Evolutionary conservation across 2,797 vertebrate genomes (phyloP).

Genomic region (Tapera naevia): DNA sequence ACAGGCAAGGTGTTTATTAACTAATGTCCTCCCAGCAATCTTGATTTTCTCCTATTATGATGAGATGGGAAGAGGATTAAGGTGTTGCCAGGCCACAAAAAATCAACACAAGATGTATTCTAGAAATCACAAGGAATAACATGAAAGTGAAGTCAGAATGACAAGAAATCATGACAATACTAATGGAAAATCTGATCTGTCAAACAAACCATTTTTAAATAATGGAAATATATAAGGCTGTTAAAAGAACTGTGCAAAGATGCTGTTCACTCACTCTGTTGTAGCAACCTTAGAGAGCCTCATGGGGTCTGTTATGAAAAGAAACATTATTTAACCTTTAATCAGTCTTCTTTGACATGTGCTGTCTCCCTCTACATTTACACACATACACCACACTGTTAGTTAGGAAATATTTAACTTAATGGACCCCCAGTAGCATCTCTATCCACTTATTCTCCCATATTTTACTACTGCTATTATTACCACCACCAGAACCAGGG

Average conservation of each 20-base stretch:
- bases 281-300: not conserved
- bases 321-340: slow-evolving; percentile 6
- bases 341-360: not conserved
- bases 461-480: not conserved
- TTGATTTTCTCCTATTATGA: slow-evolving; percentile 2
- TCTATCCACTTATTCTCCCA: not conserved
- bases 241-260: not conserved
- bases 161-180: not conserved
- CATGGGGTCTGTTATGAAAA: not conserved
- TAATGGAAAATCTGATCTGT: slow-evolving; percentile 1
- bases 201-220: slow-evolving; percentile 1
- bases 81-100: not conserved
- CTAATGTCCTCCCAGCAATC: not conserved
- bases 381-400: not conserved
- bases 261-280: not conserved
- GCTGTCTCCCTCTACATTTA: not conserved
- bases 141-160: not conserved
- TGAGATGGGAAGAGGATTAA: slow-evolving; percentile 12
- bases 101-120: not conserved
- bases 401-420: not conserved
- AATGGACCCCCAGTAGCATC: not conserved
- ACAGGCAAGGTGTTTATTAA: not conserved
- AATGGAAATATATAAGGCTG: not conserved
- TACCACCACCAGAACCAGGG: not conserved
- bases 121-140: slow-evolving; percentile 15